phyloP scores from a whole-genome alignment of 1,140 invertebrate genomes.

The Neotoxoptera formosana region DNA sequence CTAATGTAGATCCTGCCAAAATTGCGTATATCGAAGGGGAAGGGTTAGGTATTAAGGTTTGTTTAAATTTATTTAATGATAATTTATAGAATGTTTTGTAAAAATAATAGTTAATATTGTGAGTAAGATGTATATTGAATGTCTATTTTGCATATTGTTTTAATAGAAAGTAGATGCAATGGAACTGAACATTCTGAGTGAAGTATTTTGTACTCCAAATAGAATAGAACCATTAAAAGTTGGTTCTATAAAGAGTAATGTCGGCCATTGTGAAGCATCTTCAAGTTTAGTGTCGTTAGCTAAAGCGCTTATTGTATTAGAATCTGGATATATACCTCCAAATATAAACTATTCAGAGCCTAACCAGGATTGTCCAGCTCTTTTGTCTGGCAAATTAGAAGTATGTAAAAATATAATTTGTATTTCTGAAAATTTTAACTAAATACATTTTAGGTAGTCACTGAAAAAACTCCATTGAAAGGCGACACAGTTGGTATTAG shows the following conservation, averaged over 20 bases:
- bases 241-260: conserved; percentile 79
- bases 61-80: neutral
- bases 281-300: conserved; percentile 70
- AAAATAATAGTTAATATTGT: neutral
- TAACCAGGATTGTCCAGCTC: conserved; percentile 67
- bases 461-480: conserved; percentile 66
- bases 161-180: conserved; percentile 59
- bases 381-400: conserved; percentile 65
- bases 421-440: neutral
- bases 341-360: conserved; percentile 61
- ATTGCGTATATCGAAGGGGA: conserved; percentile 62
- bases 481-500: conserved; percentile 67
- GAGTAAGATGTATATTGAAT: conserved; percentile 38
- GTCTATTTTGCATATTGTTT: neutral
- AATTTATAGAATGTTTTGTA: neutral
- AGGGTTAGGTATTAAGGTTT: conserved; percentile 62
- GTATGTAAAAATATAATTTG: conserved; percentile 56
- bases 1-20: conserved; percentile 67
- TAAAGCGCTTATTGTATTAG: conserved; percentile 65
- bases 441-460: conserved; percentile 65
- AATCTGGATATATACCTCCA: conserved; percentile 61
- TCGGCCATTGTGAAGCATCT: conserved; percentile 78
- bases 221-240: conserved; percentile 70
- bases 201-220: conserved; percentile 59
- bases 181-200: conserved; percentile 60